These are phyloP conservation scores for Nowickia ferox DNA, from an alignment of 2,888 invertebrate genomes.

Conservation along the genomic window DNA sequence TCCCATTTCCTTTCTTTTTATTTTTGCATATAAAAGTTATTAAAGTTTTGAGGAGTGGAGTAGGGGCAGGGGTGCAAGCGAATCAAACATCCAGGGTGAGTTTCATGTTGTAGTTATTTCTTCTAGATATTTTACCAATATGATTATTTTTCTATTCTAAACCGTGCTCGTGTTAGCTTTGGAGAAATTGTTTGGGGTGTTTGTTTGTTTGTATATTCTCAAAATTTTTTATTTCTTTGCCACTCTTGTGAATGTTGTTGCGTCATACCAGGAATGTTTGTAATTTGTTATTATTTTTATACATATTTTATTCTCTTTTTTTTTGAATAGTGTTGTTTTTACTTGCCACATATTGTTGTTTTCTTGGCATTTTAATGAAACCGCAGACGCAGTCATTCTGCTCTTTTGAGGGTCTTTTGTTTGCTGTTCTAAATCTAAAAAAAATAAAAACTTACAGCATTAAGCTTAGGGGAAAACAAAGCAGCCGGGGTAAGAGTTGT, in stretches of 20 bases:
- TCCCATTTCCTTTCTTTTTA: slow-evolving; percentile 5
- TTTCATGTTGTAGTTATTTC: slow-evolving; percentile 7
- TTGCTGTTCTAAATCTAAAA: slow-evolving; percentile 37
- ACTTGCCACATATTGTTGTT: slow-evolving; percentile 67
- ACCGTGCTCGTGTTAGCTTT: slow-evolving; percentile 21
- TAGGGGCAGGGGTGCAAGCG: too few relatives aligned
- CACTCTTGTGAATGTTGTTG: slow-evolving; percentile 35
- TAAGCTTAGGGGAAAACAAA: background rate
- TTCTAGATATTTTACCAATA: slow-evolving; percentile 36
- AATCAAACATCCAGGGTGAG: background rate
- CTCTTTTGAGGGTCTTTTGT: slow-evolving; percentile 23
- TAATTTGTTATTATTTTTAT: slow-evolving; percentile 58
- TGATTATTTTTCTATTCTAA: slow-evolving; percentile 49
- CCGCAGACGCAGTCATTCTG: slow-evolving; percentile 70
- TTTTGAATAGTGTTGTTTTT: slow-evolving; percentile 41
- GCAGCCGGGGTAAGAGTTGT: slow-evolving; percentile 3
- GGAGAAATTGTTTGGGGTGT: slow-evolving; percentile 36
- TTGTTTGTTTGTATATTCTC: slow-evolving; percentile 39
- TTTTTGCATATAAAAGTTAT: slow-evolving; percentile 42
- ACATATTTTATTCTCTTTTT: background rate
- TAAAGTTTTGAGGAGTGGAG: background rate
- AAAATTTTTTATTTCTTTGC: slow-evolving; percentile 17
- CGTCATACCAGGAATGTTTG: slow-evolving; percentile 37
- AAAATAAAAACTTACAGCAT: background rate
- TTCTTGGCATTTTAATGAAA: slow-evolving; percentile 73